Evolutionary conservation across 2,113 vertebrate species (phyloP), one percentile per base, ranked within the genome.

Genomic region (Lepus americanus): DNA sequence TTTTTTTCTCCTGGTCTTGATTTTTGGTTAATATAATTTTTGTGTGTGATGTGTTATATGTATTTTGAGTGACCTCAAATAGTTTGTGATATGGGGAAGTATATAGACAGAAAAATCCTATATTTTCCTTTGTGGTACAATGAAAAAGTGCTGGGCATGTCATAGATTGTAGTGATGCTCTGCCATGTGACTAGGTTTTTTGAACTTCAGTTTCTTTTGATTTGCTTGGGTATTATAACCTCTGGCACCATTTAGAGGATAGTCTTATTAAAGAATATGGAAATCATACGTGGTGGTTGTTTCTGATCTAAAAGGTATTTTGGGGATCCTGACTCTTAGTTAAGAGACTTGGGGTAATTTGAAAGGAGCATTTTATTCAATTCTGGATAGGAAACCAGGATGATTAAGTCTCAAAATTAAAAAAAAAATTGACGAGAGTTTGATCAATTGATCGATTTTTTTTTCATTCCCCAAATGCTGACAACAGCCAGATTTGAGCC

Each of bases 11-110:
- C 13, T 76, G 29, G 39, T 86, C 49, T 90, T 92, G 53, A 77
- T 63, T 96, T 97, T 95, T 82, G 78, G 53, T 87, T 94, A 89
- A 89, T 82, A 49, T 82, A 72, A 76, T 81, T 96, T 92, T 86
- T 77, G 23, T 73, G 51, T 76, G 55, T 87, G 84, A 70, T 76
- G 10, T 74, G 22, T 77, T 55, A 1, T 83, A 66, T 66, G 4
- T 39, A 49, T 55, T 88, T 27, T 74, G 44, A 63, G 16, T 93
- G 36, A 27, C 13, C 33, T 94, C 87, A 66, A 92, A 49, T 86
- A 7, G 74, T 93, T 66, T 79, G 44, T 66, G 61, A 13, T 80
- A 79, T 91, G 27, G 87, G 22, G 51, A 92, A 89, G 53, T 14
- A 53, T 82, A 74, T 44, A 59, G 59, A 74, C 73, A 91, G 44